Evolutionary conservation across 2,888 invertebrate genomes (phyloP).

Genomic region (Luperina nickerlii): DNA sequence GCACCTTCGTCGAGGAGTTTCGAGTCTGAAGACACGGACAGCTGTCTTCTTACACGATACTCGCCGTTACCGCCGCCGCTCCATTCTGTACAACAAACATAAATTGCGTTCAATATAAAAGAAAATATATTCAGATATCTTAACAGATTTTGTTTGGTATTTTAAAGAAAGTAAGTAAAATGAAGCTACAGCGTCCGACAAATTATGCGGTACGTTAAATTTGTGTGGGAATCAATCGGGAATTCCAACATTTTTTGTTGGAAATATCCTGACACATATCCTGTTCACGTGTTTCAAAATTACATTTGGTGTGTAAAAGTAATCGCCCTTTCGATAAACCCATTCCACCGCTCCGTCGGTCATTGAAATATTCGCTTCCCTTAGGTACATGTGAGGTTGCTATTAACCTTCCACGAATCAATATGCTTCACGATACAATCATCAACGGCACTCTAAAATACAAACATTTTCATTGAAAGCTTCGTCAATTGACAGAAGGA

Average conservation of each 20-base stretch:
- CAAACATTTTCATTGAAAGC: constrained; percentile 78
- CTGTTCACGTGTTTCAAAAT: constrained; percentile 23
- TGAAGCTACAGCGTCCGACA: constrained; percentile 9
- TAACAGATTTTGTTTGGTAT: background rate
- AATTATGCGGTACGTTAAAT: constrained; percentile 22
- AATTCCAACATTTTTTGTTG: constrained; percentile 11
- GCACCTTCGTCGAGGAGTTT: constrained; percentile 97
- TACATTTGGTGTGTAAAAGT: constrained; percentile 33
- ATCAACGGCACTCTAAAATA: constrained; percentile 72
- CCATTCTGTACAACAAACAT: constrained; percentile 92
- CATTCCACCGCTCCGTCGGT: constrained; percentile 44
- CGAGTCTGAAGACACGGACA: constrained; percentile 97
- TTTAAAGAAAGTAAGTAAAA: constrained; percentile 8
- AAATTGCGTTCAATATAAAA: constrained; percentile 10
- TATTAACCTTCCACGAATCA: constrained; percentile 62
- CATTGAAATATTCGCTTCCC: constrained; percentile 56
- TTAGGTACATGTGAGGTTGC: constrained; percentile 64
- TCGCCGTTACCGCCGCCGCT: constrained; percentile 92
- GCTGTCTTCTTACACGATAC: constrained; percentile 96
- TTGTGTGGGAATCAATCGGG: constrained; percentile 19
- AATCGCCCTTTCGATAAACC: constrained; percentile 46
- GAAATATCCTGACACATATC: constrained; percentile 22
- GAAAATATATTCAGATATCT: background rate
- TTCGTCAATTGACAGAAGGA: constrained; percentile 75
- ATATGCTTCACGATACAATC: constrained; percentile 69